phyloP scores from a whole-genome alignment of 2,888 invertebrate species.

The Pseudococcus longispinus region DNA sequence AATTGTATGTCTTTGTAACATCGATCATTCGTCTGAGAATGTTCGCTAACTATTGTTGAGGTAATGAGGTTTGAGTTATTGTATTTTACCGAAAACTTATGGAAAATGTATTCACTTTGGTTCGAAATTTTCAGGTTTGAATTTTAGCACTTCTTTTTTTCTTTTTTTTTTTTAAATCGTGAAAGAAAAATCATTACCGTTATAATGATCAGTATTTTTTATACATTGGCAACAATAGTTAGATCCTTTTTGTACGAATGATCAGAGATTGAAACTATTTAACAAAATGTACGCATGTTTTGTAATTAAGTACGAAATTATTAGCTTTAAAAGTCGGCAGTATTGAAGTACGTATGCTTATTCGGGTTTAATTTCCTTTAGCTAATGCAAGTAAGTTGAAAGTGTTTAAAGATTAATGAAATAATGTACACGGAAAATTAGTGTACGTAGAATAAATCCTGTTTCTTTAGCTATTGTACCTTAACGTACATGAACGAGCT shows the following conservation, averaged over 20 bases:
- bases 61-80: not conserved
- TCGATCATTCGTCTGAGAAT: not conserved
- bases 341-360: not conserved
- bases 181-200: too few species aligned
- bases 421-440: constrained; percentile 14
- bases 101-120: not conserved
- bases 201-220: too few species aligned
- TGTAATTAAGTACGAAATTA: not conserved
- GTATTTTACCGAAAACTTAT: not conserved
- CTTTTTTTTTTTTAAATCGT: not conserved
- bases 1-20: not conserved
- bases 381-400: constrained; percentile 40
- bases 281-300: not conserved
- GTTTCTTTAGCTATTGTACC: constrained; percentile 51
- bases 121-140: not conserved
- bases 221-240: not conserved
- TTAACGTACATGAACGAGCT: constrained; percentile 34
- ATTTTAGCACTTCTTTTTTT: not conserved
- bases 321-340: not conserved
- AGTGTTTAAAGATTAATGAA: constrained; percentile 22
- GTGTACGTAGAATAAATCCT: constrained; percentile 50
- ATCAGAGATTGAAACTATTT: not conserved
- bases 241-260: not conserved
- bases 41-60: not conserved
- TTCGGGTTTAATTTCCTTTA: not conserved